Evolutionary conservation across 2,888 invertebrate genomes (phyloP).

Genomic region (Hyposoter dolosus): DNA sequence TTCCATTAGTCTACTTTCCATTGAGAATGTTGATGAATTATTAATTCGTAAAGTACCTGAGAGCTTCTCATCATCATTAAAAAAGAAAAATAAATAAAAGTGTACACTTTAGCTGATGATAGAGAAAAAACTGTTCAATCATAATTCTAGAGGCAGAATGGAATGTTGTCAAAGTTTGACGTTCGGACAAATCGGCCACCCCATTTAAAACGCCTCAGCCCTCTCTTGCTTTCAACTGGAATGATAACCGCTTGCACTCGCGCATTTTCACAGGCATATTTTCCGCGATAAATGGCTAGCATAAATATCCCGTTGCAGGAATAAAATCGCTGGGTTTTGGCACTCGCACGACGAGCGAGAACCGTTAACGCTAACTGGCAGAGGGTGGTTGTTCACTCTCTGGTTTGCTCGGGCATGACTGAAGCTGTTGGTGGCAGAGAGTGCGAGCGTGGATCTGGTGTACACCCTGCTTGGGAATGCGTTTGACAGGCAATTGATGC

Average conservation of each 20-base stretch:
- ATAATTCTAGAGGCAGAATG: conserved; percentile 18
- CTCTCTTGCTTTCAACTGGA: background rate
- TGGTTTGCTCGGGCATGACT: conserved; percentile 39
- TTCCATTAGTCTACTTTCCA: conserved; percentile 4
- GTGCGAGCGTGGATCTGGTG: conserved; percentile 25
- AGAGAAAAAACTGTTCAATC: conserved; percentile 29
- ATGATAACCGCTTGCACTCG: conserved; percentile 37
- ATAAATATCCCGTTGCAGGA: conserved; percentile 68
- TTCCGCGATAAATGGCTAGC: conserved; percentile 71
- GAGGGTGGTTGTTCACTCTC: conserved; percentile 33
- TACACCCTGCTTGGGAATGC: conserved; percentile 64
- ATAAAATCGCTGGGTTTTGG: conserved; percentile 65
- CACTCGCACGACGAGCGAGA: conserved; percentile 43
- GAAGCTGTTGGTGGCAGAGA: conserved; percentile 38
- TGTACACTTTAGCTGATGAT: background rate
- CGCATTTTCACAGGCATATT: conserved; percentile 67
- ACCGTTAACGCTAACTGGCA: conserved; percentile 49
- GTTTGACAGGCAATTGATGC: conserved; percentile 76
- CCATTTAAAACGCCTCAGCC: conserved; percentile 35
- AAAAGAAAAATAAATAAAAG: conserved; percentile 6
- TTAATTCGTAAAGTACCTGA: conserved; percentile 7
- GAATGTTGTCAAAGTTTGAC: conserved; percentile 45
- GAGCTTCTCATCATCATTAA: background rate
- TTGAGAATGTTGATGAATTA: background rate
- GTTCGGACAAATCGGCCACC: conserved; percentile 57